These are phyloP conservation scores for Gambusia yucatana DNA, from an alignment of 2,797 vertebrate species.

Conservation along the genomic window DNA sequence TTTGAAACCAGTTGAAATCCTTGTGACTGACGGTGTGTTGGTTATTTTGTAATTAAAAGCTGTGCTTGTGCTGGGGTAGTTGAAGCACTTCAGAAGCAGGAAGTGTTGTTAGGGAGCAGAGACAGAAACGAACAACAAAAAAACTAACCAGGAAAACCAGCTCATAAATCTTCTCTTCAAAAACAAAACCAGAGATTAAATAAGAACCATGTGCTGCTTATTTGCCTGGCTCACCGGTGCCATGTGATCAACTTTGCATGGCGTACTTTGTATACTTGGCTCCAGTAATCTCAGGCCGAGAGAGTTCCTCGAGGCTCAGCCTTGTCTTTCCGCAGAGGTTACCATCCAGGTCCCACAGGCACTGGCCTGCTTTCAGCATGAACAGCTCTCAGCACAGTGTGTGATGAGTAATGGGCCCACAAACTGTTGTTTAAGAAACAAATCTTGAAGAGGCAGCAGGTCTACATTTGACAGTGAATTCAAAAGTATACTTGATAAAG, in stretches of 20 bases:
- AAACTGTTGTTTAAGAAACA: slow-evolving; percentile 38
- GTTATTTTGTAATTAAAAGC: slow-evolving; percentile 65
- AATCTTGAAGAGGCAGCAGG: slow-evolving; percentile 15
- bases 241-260: slow-evolving; percentile 65
- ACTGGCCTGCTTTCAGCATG: slow-evolving; percentile 20
- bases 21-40: slow-evolving; percentile 65
- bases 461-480: slow-evolving; percentile 20
- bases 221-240: slow-evolving; percentile 48
- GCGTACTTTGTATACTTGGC: slow-evolving; percentile 44
- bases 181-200: slow-evolving; percentile 30
- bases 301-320: slow-evolving; percentile 53
- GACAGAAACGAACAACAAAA: background rate
- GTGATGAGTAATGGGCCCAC: slow-evolving; percentile 4
- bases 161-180: background rate
- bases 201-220: slow-evolving; percentile 41
- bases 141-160: background rate
- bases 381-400: slow-evolving; percentile 17
- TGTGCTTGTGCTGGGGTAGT: slow-evolving; percentile 23
- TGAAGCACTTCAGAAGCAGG: slow-evolving; percentile 16
- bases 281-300: slow-evolving; percentile 47
- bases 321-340: slow-evolving; percentile 21
- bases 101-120: slow-evolving; percentile 13
- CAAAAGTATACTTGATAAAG: background rate
- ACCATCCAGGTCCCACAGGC: slow-evolving; percentile 15
- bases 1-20: slow-evolving; percentile 37